Conservation (phyloP, 2,113 vertebrate species). For the Alligator sinensis region DNA sequence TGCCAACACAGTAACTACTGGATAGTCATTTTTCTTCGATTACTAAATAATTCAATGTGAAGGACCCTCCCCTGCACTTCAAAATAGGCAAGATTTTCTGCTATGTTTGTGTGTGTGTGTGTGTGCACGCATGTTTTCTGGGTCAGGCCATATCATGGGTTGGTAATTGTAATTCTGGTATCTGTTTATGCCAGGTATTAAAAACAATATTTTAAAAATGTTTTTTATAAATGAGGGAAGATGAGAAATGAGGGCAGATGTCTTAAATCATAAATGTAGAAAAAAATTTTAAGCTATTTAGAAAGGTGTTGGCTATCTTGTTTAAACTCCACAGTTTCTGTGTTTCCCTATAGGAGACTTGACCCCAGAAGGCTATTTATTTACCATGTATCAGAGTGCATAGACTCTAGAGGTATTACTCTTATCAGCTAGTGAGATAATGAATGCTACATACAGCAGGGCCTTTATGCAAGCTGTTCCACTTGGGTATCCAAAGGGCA, state of each 20-base stretch:
- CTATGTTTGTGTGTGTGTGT: neutral
- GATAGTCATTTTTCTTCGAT: neutral
- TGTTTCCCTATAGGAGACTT: neutral
- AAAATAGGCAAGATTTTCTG: neutral
- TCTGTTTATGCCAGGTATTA: neutral
- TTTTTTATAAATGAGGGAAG: neutral
- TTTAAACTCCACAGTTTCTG: neutral
- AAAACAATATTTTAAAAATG: neutral
- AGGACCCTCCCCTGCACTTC: neutral
- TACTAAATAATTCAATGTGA: neutral
- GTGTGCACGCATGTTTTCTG: neutral
- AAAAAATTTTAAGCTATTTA: neutral
- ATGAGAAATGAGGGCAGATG: neutral
- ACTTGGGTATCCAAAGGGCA: neutral
- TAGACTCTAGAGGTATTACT: neutral
- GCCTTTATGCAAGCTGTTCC: neutral
- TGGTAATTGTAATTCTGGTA: neutral
- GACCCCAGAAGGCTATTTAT: neutral
- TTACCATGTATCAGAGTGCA: neutral
- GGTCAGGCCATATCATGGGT: neutral
- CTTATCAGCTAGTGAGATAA: neutral
- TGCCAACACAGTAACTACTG: neutral
- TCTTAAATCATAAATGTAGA: neutral
- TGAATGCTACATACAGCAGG: neutral
- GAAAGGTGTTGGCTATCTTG: neutral